These are phyloP conservation scores for Panopea generosa DNA, from an alignment of 2,888 invertebrate genomes.

Conservation along the genomic window DNA sequence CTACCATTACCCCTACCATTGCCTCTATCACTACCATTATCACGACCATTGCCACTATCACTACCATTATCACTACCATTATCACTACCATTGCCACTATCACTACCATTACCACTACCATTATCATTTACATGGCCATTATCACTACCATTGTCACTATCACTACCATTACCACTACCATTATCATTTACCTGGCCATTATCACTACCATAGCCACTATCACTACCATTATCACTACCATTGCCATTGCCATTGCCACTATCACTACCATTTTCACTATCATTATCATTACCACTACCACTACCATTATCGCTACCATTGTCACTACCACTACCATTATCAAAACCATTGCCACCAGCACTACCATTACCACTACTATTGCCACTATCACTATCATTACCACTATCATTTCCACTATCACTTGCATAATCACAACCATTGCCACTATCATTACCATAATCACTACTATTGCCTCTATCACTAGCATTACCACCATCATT, in stretches of 20 bases:
- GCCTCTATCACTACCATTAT: not conserved
- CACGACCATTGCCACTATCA: not conserved
- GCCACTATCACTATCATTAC: not conserved
- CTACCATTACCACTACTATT: not conserved
- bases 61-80: not conserved
- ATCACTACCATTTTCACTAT: not conserved
- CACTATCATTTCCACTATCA: not conserved
- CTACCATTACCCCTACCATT: not conserved
- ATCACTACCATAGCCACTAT: not conserved
- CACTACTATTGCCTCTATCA: no score
- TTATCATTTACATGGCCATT: not conserved
- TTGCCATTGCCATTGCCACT: slow-evolving; percentile 3
- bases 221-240: slow-evolving; percentile 4
- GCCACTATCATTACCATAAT: no score
- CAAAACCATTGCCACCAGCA: not conserved
- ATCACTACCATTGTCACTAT: slow-evolving; percentile 5
- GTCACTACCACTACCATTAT: slow-evolving; percentile 4
- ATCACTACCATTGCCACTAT: slow-evolving; percentile 1
- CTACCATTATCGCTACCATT: not conserved
- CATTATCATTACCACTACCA: slow-evolving; percentile 1
- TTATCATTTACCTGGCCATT: not conserved
- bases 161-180: slow-evolving; percentile 3
- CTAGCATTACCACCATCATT: no score
- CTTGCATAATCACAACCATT: not conserved
- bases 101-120: slow-evolving; percentile 8